Base-by-base conservation (phyloP, 2,113 vertebrate genomes). In the Upupa epops region DNA sequence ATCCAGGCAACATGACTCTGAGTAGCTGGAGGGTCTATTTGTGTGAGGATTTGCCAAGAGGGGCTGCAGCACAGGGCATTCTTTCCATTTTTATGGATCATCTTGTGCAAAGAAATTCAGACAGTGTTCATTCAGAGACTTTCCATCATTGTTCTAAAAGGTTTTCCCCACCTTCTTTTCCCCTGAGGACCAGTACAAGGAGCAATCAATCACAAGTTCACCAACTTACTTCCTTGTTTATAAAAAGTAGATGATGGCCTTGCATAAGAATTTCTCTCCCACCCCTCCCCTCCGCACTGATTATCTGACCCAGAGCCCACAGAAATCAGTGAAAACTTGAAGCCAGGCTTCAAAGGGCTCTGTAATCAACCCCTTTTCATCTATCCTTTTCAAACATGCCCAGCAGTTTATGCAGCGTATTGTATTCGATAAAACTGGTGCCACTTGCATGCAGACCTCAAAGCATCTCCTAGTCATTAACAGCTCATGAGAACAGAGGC, bases 71-170 rank as follows among this genome's bases (percentile, higher is more conserved):
- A 89, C 54, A 42, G 45, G 61, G 48, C 70, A 55, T 52, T 76
- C 74, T 92, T 94, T 76, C 94, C 71, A 86, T 70, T 85, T 90
- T 79, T 68, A 58, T 46, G 60, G 36, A 54, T 93, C 81, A 32
- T 68, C 76, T 22, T 48, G 54, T 37, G 31, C 37, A 60, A 26
- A 54, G 42, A 79, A 65, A 36, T 49, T 56, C 40, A 49, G 64
- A 68, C 32, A 54, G 34, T 11, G 0, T 17, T 59, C 54, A 61
- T 45, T 13, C 40, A 64, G 69, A 87, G 25, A 83, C 32, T 88
- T 92, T 82, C 86, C 79, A 55, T 34, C 49, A 49, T 54, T 0
- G 0, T 71, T 88, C 73, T 88, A 92, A 90, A 74, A 59, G 0
- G 0, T 59, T 90, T 54, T 28, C 59, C 7, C 84, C 36, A 36